Evolutionary conservation across 2,797 vertebrate genomes (phyloP).

Genomic region (Xenentodon cancila): DNA sequence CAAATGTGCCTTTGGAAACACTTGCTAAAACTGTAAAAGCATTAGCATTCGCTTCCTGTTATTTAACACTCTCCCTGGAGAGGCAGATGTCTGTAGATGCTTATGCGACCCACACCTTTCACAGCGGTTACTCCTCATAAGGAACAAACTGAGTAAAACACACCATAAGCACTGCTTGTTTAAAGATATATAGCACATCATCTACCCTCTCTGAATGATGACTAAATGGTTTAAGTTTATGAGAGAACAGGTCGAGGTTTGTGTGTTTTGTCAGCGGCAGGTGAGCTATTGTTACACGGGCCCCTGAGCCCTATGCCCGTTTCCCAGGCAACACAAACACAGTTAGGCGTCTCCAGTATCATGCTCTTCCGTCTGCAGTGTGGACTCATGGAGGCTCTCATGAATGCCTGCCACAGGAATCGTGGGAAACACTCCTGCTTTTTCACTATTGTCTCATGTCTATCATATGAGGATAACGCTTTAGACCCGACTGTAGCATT

Average conservation of each 20-base stretch:
- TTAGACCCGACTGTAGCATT: slow-evolving; percentile 8
- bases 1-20: slow-evolving; percentile 15
- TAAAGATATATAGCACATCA: not conserved
- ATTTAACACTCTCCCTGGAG: slow-evolving; percentile 52
- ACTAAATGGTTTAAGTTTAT: not conserved
- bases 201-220: not conserved
- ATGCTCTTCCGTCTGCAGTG: slow-evolving; percentile 59
- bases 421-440: slow-evolving; percentile 41
- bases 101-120: slow-evolving; percentile 53
- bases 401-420: slow-evolving; percentile 70
- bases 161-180: slow-evolving; percentile 1
- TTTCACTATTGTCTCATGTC: slow-evolving; percentile 46
- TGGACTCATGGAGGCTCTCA: slow-evolving; percentile 66
- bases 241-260: slow-evolving; percentile 2
- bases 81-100: slow-evolving; percentile 48
- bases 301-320: slow-evolving; percentile 58
- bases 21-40: slow-evolving; percentile 57
- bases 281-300: slow-evolving; percentile 60
- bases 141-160: slow-evolving; percentile 47
- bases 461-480: slow-evolving; percentile 23
- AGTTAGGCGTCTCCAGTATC: slow-evolving; percentile 78
- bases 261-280: slow-evolving; percentile 48
- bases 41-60: slow-evolving; percentile 53
- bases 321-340: slow-evolving; percentile 77
- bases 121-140: slow-evolving; percentile 36